Percentiles rank a stretch among this genome's conserved stretches.
phyloP scores from a whole-genome alignment of 2,888 invertebrate species.

The Empis stercorea region DNA sequence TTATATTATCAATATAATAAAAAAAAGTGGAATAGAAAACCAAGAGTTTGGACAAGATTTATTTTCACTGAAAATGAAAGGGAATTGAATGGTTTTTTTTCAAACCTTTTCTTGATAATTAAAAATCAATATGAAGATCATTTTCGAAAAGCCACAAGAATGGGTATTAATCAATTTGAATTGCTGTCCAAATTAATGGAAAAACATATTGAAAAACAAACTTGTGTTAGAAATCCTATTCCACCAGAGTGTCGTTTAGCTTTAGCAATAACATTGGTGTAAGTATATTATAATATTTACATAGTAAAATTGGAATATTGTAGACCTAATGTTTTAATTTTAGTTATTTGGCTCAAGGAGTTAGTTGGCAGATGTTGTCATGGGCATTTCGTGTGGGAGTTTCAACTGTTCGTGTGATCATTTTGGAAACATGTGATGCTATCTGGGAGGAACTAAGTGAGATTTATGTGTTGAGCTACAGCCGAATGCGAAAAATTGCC shows the following conservation, averaged over 20 bases:
- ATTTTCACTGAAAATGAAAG: not conserved
- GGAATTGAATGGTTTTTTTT: not conserved
- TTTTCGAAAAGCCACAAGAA: constrained; percentile 3
- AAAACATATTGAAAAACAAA: not conserved
- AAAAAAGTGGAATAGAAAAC: not conserved
- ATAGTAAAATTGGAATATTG: not conserved
- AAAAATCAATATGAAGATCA: not conserved
- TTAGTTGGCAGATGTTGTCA: too few species aligned
- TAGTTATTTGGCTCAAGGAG: too few species aligned
- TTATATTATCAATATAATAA: not conserved
- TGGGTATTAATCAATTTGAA: constrained; percentile 1
- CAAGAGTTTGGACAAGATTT: not conserved
- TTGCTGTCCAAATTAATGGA: not conserved
- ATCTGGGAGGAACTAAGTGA: constrained; percentile 6
- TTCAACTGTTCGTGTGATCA: too few species aligned
- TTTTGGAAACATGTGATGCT: too few species aligned
- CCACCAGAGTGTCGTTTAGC: not conserved
- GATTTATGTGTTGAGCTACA: constrained; percentile 11
- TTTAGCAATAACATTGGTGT: constrained; percentile 1
- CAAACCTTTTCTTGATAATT: constrained; percentile 1
- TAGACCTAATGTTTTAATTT: not conserved
- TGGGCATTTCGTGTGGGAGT: too few species aligned
- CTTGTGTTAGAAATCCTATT: not conserved
- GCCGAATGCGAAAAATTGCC: constrained; percentile 13
- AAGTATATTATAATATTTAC: not conserved